A percentile compares a stretch with the other conserved stretches of the same genome.
Conservation (phyloP, 2,113 vertebrate species). For the Neoarius graeffei region DNA sequence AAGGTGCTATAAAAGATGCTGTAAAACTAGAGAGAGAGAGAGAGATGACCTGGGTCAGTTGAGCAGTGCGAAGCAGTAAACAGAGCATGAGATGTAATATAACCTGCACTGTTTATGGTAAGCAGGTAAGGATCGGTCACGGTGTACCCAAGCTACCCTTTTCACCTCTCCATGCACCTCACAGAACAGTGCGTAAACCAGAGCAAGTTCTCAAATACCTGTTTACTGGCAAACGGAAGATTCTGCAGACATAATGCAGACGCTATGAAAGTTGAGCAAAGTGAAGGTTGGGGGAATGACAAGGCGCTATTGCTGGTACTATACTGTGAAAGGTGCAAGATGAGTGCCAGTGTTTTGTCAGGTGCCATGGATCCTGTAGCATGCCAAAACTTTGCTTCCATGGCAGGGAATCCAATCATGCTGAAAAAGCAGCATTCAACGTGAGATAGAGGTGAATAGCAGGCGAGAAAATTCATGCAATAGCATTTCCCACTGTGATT, state of each 20-base stretch:
- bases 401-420: slow-evolving; percentile 67
- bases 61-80: not conserved
- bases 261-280: slow-evolving; percentile 66
- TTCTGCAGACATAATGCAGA: slow-evolving; percentile 59
- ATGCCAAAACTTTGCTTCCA: slow-evolving; percentile 67
- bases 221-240: slow-evolving; percentile 60
- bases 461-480: slow-evolving; percentile 27
- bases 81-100: not conserved
- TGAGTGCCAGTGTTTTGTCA: slow-evolving; percentile 79
- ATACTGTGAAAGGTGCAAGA: slow-evolving; percentile 69
- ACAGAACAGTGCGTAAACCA: slow-evolving; percentile 33
- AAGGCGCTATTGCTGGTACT: slow-evolving; percentile 64
- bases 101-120: not conserved
- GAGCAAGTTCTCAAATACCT: slow-evolving; percentile 45
- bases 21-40: not conserved
- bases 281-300: slow-evolving; percentile 64
- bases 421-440: slow-evolving; percentile 52
- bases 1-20: not conserved
- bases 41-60: not conserved
- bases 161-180: slow-evolving; percentile 47
- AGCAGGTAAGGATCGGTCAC: slow-evolving; percentile 11
- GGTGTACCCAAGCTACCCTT: slow-evolving; percentile 42
- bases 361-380: slow-evolving; percentile 71
- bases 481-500: slow-evolving; percentile 57
- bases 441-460: slow-evolving; percentile 37